phyloP scores from a whole-genome alignment of 2,113 vertebrate genomes.

The Eulemur macaco region DNA sequence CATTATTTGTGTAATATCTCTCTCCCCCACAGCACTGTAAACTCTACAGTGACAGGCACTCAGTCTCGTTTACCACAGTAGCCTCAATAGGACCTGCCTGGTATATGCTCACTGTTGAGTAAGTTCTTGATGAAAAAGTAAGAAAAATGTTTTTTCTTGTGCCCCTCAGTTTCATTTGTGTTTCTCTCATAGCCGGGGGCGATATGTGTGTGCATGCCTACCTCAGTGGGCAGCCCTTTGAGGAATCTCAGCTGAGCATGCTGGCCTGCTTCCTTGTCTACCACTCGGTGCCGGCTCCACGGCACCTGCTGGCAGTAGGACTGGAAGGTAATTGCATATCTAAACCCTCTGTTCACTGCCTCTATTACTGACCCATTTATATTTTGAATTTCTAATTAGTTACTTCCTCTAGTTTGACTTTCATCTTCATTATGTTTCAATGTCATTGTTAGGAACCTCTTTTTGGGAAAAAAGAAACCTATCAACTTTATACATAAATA shows the following conservation, averaged over 20 bases:
- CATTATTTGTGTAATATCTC: not conserved
- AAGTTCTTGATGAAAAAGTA: not conserved
- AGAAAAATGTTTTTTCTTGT: too few relatives aligned
- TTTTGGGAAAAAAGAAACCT: not conserved
- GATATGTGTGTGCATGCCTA: constrained; percentile 87
- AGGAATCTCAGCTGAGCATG: constrained; percentile 85
- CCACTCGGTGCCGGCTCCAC: constrained; percentile 90
- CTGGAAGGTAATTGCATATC: constrained; percentile 87
- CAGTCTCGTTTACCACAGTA: not conserved
- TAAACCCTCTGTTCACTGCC: not conserved
- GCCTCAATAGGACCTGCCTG: not conserved
- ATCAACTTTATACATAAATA: not conserved
- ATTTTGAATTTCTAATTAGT: not conserved
- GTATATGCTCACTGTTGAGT: not conserved
- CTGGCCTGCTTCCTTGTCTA: constrained; percentile 95
- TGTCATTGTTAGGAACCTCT: not conserved
- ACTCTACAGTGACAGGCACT: not conserved
- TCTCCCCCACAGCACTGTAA: not conserved
- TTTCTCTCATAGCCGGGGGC: constrained; percentile 86
- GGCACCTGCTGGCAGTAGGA: constrained; percentile 84
- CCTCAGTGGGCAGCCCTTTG: constrained; percentile 85
- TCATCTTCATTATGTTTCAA: not conserved
- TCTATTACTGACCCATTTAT: rapidly evolving
- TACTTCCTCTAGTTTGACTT: not conserved
- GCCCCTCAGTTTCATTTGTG: not conserved